Percentiles rank a stretch among this genome's conserved stretches.
Conservation (phyloP, 2,797 vertebrate genomes). For the Hozukius guyotensis region DNA sequence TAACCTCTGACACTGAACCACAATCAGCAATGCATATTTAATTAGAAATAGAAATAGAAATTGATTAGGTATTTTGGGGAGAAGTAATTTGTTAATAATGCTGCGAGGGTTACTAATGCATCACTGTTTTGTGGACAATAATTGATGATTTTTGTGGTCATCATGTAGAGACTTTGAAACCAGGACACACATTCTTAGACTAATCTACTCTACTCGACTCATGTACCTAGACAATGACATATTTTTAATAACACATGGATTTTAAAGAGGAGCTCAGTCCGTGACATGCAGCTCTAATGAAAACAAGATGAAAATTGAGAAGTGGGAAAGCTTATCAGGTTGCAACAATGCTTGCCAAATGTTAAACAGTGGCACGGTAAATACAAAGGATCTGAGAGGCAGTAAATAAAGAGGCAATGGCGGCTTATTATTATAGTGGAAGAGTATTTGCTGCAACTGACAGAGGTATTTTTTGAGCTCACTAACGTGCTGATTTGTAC, state of each 20-base stretch:
- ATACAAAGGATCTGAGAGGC: background rate
- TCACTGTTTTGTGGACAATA: background rate
- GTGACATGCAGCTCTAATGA: background rate
- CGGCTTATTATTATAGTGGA: background rate
- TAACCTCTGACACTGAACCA: slow-evolving; percentile 37
- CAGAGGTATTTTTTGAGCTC: slow-evolving; percentile 25
- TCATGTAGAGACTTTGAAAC: background rate
- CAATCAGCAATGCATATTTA: slow-evolving; percentile 11
- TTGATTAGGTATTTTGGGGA: slow-evolving; percentile 1
- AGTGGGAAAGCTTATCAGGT: background rate
- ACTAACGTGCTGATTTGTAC: slow-evolving; percentile 2
- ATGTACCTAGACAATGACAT: background rate
- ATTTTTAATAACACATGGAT: background rate
- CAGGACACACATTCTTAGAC: background rate
- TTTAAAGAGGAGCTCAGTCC: background rate
- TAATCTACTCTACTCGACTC: background rate
- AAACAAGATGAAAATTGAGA: slow-evolving; percentile 9
- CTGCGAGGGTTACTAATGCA: background rate
- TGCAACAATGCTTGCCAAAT: slow-evolving; percentile 3
- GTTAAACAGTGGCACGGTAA: slow-evolving; percentile 10
- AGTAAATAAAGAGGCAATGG: slow-evolving; percentile 10
- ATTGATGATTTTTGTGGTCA: background rate
- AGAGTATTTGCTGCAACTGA: slow-evolving; percentile 9
- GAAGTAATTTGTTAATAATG: background rate
- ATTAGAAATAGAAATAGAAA: slow-evolving; percentile 21